phyloP scores from a whole-genome alignment of 2,797 vertebrate species.

The Holocentrus rufus region DNA sequence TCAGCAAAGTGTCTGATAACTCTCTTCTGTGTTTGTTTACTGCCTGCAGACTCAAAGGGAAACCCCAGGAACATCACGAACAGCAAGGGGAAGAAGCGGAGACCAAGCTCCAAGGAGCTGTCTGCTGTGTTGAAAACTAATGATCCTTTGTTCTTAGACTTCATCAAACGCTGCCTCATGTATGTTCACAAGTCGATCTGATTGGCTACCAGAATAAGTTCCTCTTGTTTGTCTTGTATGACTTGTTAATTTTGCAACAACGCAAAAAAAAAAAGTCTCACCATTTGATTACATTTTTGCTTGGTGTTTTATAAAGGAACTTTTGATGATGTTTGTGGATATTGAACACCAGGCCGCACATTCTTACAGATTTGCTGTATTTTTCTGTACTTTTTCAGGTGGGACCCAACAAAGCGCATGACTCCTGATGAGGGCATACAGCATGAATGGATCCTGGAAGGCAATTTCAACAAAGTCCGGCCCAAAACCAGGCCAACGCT shows the following conservation, averaged over 20 bases:
- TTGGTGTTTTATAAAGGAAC: too few relatives aligned
- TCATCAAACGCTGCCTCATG: slow-evolving; percentile 89
- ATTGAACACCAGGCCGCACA: neutral
- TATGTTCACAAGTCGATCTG: slow-evolving; percentile 70
- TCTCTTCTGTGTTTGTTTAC: slow-evolving; percentile 6
- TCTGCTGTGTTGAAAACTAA: slow-evolving; percentile 86
- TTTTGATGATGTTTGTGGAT: neutral
- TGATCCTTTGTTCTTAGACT: slow-evolving; percentile 89
- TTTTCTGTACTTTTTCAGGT: slow-evolving; percentile 70
- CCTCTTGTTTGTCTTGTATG: neutral
- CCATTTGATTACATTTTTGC: slow-evolving; percentile 54
- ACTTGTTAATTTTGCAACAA: neutral
- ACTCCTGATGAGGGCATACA: slow-evolving; percentile 91
- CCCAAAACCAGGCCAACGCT: slow-evolving; percentile 75
- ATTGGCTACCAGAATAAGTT: neutral
- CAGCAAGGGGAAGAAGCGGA: slow-evolving; percentile 90
- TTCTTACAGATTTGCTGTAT: neutral
- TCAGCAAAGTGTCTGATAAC: neutral
- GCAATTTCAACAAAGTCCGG: slow-evolving; percentile 80
- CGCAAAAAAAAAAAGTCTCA: neutral
- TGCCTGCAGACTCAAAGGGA: slow-evolving; percentile 89
- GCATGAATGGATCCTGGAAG: slow-evolving; percentile 91
- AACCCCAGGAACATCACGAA: slow-evolving; percentile 89
- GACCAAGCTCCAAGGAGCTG: slow-evolving; percentile 89
- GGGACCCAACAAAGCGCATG: slow-evolving; percentile 92